phyloP scores from a whole-genome alignment of 2,797 vertebrate genomes.

The Microctenopoma stevenorrisi region DNA sequence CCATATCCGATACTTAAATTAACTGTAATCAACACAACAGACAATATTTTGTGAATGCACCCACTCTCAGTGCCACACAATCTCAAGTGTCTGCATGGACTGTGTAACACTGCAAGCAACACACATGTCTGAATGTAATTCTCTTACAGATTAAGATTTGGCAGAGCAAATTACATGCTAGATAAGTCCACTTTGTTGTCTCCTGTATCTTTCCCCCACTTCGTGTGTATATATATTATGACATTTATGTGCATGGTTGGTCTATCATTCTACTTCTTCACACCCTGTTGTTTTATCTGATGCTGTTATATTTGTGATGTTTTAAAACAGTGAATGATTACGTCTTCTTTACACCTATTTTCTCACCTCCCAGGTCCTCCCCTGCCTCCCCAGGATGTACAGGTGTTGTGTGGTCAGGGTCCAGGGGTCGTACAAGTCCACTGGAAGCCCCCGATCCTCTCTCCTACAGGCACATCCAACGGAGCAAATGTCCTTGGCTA shows the following conservation, averaged over 20 bases:
- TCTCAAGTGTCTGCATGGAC: constrained; percentile 32
- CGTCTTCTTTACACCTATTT: neutral
- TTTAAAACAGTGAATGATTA: constrained; percentile 9
- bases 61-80: constrained; percentile 12
- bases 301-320: neutral
- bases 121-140: neutral
- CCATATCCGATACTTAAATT: neutral
- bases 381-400: constrained; percentile 90
- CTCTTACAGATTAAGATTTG: constrained; percentile 9
- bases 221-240: constrained; percentile 7
- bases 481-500: constrained; percentile 95
- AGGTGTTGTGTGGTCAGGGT: constrained; percentile 87
- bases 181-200: constrained; percentile 12
- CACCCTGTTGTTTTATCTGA: neutral
- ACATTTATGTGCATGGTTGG: constrained; percentile 62
- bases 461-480: constrained; percentile 90
- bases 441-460: constrained; percentile 92
- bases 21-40: constrained; percentile 15
- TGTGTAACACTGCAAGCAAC: neutral
- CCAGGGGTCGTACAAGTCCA: constrained; percentile 89
- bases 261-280: constrained; percentile 40
- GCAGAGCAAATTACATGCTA: neutral
- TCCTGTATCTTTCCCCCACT: constrained; percentile 16
- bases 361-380: constrained; percentile 88
- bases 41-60: constrained; percentile 34